These are phyloP conservation scores for Stichodactyla mertensii DNA, from an alignment of 64 coral and sea anemone genomes.

Conservation along the genomic window DNA sequence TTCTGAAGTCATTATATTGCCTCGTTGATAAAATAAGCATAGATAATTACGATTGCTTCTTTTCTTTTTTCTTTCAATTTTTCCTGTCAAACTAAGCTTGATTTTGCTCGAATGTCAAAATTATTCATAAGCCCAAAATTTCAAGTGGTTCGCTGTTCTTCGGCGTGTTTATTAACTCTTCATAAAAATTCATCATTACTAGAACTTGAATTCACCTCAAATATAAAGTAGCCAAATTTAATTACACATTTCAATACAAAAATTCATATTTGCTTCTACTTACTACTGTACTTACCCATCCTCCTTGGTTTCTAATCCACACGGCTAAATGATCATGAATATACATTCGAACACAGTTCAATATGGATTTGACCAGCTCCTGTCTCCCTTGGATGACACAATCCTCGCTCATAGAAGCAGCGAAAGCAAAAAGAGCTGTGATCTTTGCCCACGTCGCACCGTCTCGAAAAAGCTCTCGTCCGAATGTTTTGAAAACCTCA, in stretches of 20 bases:
- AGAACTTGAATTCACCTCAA: background rate
- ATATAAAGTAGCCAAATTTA: no score
- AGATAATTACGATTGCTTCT: background rate
- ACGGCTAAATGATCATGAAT: slow-evolving; percentile 84
- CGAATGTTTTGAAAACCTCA: slow-evolving; percentile 83
- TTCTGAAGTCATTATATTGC: no score
- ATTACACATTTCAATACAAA: no score
- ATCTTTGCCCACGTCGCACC: slow-evolving; percentile 84
- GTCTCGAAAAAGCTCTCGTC: slow-evolving; percentile 71
- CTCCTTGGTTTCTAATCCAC: slow-evolving; percentile 90
- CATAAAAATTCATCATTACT: background rate
- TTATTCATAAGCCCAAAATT: background rate
- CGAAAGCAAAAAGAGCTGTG: slow-evolving; percentile 83
- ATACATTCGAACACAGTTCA: slow-evolving; percentile 66
- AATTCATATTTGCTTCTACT: no score
- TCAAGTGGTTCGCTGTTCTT: background rate
- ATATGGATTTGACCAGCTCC: slow-evolving; percentile 84
- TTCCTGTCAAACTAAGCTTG: no score
- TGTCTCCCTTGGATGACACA: slow-evolving; percentile 69
- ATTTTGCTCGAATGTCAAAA: background rate
- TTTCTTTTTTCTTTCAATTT: background rate
- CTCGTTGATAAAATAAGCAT: no score
- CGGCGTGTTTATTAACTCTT: background rate
- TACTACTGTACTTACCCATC: slow-evolving; percentile 64
- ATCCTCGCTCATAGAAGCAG: slow-evolving; percentile 65